Conservation (phyloP, 2,888 invertebrate genomes). For the Eupithecia exiguata region DNA sequence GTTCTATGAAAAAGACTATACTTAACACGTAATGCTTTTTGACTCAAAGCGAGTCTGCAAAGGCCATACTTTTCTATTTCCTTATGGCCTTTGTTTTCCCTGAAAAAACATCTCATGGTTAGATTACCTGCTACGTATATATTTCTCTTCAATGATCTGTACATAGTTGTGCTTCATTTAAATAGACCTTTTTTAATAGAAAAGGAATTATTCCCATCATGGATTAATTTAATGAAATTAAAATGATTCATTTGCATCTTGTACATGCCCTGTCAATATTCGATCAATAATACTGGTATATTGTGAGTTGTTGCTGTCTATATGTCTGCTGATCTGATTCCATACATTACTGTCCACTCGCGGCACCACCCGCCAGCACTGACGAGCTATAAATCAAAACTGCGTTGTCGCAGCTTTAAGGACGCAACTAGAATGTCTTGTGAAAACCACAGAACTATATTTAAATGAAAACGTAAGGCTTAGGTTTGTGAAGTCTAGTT, state of each 20-base stretch:
- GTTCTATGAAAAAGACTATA: not conserved
- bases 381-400: slow-evolving; percentile 34
- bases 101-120: not conserved
- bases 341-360: slow-evolving; percentile 32
- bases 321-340: slow-evolving; percentile 33
- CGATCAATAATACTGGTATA: slow-evolving; percentile 4
- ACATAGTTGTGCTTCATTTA: not conserved
- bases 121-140: not conserved
- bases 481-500: not conserved
- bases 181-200: not conserved
- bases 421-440: not conserved
- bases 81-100: not conserved
- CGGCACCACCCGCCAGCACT: slow-evolving; percentile 24
- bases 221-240: slow-evolving; percentile 12
- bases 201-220: not conserved
- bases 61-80: not conserved
- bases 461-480: not conserved
- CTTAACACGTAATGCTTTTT: not conserved
- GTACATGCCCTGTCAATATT: slow-evolving; percentile 1
- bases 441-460: not conserved
- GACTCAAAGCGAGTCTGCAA: not conserved
- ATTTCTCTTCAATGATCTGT: not conserved
- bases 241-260: slow-evolving; percentile 19
- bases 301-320: slow-evolving; percentile 18
- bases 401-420: slow-evolving; percentile 14